Conservation (phyloP, 2,888 invertebrate genomes). For the Sesia bembeciformis region DNA sequence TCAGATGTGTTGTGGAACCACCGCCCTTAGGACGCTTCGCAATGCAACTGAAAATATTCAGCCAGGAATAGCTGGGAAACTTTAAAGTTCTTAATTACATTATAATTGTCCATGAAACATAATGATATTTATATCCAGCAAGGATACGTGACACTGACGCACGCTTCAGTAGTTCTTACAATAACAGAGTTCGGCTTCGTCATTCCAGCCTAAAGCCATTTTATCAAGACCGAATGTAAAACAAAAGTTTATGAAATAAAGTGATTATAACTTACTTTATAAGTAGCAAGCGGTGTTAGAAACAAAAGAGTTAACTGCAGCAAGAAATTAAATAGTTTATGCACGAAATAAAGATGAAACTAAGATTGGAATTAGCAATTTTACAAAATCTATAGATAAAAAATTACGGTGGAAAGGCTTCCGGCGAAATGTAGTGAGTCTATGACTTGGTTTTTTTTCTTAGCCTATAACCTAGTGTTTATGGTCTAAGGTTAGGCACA, state of each 20-base stretch:
- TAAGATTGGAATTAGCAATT: slow-evolving; percentile 17
- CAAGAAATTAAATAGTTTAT: not conserved
- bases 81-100: not conserved
- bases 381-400: slow-evolving; percentile 45
- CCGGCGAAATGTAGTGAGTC: slow-evolving; percentile 19
- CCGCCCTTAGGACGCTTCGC: no score
- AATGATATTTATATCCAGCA: slow-evolving; percentile 24
- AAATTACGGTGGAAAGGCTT: slow-evolving; percentile 52
- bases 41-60: no score
- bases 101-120: slow-evolving; percentile 10
- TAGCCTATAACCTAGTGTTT: no score
- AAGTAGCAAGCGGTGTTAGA: slow-evolving; percentile 8
- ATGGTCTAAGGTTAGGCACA: no score
- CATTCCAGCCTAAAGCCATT: slow-evolving; percentile 24
- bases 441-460: no score
- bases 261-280: slow-evolving; percentile 15
- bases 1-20: no score
- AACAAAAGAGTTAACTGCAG: slow-evolving; percentile 2
- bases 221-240: slow-evolving; percentile 11
- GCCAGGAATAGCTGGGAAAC: no score
- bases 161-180: slow-evolving; percentile 21
- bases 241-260: not conserved
- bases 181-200: slow-evolving; percentile 46
- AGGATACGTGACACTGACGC: slow-evolving; percentile 21
- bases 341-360: slow-evolving; percentile 9